phyloP scores from a whole-genome alignment of 2,113 vertebrate species.

The Pholis gunnellus region DNA sequence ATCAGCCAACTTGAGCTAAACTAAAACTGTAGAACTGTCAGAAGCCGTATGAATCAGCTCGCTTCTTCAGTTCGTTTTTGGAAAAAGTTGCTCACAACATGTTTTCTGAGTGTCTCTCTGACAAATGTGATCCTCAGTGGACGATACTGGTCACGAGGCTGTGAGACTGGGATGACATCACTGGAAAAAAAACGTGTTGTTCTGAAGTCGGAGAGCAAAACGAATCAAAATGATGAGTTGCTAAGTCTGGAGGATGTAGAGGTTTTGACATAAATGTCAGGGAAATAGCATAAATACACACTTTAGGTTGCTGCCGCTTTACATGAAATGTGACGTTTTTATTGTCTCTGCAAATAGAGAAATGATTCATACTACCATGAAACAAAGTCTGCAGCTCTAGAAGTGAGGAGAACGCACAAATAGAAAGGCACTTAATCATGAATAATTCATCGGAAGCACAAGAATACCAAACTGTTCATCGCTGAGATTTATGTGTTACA shows the following conservation, averaged over 20 bases:
- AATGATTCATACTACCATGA: neutral
- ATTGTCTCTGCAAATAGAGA: neutral
- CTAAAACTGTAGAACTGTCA: neutral
- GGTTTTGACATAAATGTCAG: neutral
- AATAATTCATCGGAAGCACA: constrained; percentile 4
- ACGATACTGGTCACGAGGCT: constrained; percentile 35
- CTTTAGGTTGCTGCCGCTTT: neutral
- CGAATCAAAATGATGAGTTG: neutral
- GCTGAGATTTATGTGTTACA: neutral
- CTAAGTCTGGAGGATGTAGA: neutral
- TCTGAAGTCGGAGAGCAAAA: neutral
- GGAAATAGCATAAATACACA: neutral
- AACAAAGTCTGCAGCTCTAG: neutral
- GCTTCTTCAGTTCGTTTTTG: constrained; percentile 20
- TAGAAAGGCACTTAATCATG: neutral
- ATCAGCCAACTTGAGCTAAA: neutral
- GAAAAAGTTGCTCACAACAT: constrained; percentile 47
- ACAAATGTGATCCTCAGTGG: constrained; percentile 34
- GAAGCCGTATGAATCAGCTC: constrained; percentile 19
- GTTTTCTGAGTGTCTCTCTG: constrained; percentile 13
- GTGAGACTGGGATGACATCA: constrained; percentile 28
- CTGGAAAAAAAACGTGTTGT: constrained; percentile 35
- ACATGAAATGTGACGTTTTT: too few relatives aligned
- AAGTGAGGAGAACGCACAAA: neutral
- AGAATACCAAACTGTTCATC: neutral